Base-by-base conservation (phyloP, 2,888 invertebrate species). In the Dichetophora obliterata region DNA sequence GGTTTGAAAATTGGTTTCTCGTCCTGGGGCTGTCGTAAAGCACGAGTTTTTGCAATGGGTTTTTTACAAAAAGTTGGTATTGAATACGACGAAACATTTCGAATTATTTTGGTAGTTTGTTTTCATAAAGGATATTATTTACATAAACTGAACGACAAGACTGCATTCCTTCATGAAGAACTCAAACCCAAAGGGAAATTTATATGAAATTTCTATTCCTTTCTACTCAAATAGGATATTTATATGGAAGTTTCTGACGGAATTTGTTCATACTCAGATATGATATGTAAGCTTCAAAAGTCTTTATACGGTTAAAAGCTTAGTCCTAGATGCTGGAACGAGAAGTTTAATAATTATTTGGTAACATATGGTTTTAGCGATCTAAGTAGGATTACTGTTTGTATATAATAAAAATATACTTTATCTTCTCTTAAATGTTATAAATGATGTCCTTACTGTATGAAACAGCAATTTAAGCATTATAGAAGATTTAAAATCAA, bases 311-410 rank as follows among this genome's bases (percentile, higher is more conserved):
- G n/a, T n/a, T n/a, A n/a, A n/a, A 75, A 77, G 27, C 75, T 78
- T 70, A 59, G 68, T 50, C 71, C 78, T n/a, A 68, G 68, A 22
- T 76, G 77, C 43, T 80, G 78, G 70, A 77, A 78, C 59, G 50
- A 73, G 34, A 77, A 77, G 22, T 73, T 75, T 6, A 66, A 77
- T 50, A 43, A 50, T 50, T 74, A 61, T 50, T 37, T 74, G 24
- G 4, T 74, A n/a, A 2, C 63, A 52, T 37, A 63, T 63, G 76
- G 66, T 8, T 71, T 76, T 8, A 37, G 8, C 22, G 73, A 48
- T 73, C 73, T 4, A 48, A 48, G 4, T 61, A 63, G 3, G 76
- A 71, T 16, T 71, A 76, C 31, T 76, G 76, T 63, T 27, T 70
- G 8, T 70, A 70, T 54, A 72, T 59, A n/a, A 52, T 34, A 43